Conservation (phyloP, 2,888 invertebrate genomes). For the Heteromyza rotundicornis region DNA sequence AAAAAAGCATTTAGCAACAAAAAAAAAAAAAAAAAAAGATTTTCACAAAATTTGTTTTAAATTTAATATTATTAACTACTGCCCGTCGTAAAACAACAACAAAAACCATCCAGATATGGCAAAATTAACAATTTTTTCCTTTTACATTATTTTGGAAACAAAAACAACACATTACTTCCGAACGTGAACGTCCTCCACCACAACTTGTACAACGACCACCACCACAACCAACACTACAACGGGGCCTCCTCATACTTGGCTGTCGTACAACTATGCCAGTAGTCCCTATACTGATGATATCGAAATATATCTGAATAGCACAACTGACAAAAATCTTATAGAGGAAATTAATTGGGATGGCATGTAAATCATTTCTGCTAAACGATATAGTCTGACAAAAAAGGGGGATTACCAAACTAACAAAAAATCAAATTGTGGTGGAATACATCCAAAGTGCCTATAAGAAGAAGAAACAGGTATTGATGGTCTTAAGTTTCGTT, state of each 20-base stretch:
- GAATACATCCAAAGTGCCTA: background rate
- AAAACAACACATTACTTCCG: background rate
- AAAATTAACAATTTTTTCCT: too few species aligned
- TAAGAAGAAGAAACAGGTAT: background rate
- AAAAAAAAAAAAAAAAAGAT: too few species aligned
- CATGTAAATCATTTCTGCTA: background rate
- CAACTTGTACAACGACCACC: background rate
- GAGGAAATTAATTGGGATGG: conserved; percentile 5
- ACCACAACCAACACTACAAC: background rate
- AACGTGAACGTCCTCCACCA: background rate
- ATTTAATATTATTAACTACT: too few species aligned
- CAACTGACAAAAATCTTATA: background rate
- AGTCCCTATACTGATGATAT: conserved; percentile 17
- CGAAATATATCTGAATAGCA: conserved; percentile 15
- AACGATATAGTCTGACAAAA: background rate
- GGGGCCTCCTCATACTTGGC: too few species aligned
- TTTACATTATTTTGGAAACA: background rate
- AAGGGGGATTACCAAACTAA: conserved; percentile 2
- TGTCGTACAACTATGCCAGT: too few species aligned
- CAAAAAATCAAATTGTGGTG: background rate
- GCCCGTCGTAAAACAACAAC: too few species aligned
- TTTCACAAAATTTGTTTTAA: too few species aligned
- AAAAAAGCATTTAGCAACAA: too few species aligned
- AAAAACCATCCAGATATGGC: too few species aligned
- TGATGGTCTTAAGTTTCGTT: background rate